phyloP scores from a whole-genome alignment of 2,797 vertebrate species.

The Crax fasciolata region DNA sequence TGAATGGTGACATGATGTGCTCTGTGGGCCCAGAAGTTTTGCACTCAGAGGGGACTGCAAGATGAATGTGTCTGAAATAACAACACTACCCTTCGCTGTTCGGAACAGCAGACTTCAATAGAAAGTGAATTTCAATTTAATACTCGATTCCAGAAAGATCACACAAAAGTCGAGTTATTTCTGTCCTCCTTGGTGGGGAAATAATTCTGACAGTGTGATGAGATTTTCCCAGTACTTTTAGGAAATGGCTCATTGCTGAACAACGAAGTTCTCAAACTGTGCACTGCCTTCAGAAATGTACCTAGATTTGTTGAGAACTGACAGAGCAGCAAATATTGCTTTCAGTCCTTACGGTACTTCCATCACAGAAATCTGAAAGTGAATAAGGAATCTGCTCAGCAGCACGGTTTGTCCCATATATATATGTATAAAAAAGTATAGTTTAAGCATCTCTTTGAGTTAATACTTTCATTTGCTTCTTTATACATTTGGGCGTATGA shows the following conservation, averaged over 20 bases:
- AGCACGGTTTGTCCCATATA: background rate
- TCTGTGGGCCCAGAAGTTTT: background rate
- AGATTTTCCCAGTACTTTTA: background rate
- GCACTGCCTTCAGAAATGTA: background rate
- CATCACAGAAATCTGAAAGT: background rate
- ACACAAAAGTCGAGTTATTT: background rate
- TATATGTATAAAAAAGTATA: background rate
- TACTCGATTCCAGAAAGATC: background rate
- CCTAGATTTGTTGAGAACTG: background rate
- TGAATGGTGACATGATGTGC: background rate
- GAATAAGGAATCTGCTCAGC: slow-evolving; percentile 7
- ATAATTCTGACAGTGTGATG: background rate
- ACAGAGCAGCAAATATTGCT: background rate
- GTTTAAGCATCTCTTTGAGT: background rate
- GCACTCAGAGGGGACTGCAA: background rate
- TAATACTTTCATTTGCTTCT: background rate
- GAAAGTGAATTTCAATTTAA: background rate
- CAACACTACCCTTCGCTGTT: background rate
- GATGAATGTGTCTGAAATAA: background rate
- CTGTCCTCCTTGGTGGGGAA: background rate
- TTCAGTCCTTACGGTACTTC: background rate
- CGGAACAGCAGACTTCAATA: background rate
- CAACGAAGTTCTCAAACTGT: background rate
- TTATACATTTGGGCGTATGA: background rate
- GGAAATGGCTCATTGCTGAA: background rate